Base-by-base conservation (phyloP, 30 jellyfish, hydroid and myxozoan genomes). In the Nemopilema nomurai region DNA sequence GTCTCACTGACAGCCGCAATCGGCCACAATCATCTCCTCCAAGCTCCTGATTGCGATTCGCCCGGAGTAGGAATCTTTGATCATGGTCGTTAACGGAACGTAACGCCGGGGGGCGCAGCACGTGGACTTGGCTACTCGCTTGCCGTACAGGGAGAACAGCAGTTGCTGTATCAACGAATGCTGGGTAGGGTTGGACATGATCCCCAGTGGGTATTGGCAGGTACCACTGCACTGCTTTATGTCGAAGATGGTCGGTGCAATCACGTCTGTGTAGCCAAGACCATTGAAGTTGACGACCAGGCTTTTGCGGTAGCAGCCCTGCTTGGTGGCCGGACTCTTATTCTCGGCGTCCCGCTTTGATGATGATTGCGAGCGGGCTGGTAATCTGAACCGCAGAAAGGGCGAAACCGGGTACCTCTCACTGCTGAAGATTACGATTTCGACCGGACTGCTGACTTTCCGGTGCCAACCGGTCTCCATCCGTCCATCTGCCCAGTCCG, bases 141-240 rank as follows among this genome's bases (percentile, higher is more conserved):
- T 28, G 1, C 92, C 92, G 51, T 81, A 63, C 51, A 89, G 86
- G 0, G 91, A 76, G 57, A 50, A 75, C 65, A 89, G 81, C 33
- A 89, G 53, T 69, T 82, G 89, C 51, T 89, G 96, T 26, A 89
- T 89, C 67, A 70, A 22, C 1, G 96, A 74, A 68, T 89, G 96
- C 70, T 77, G 89, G 18, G 87, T 73, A 20, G 96, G 91, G 51
- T 89, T 72, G 26, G 89, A 22, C 83, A 32, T 67, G 51, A 52
- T 80, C 9, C 96, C 96, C 25, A 89, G 65, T 17, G 96, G 96
- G 66, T 76, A 89, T 26, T 28, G 32, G 49, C 96, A 89, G 17
- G n/a, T 73, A n/a, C 96, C 96, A 28, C 51, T 18, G 75, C 96
- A 89, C 33, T 89, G 96, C 28, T 84, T 84, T 28, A 91, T 91